A percentile compares a stretch with the other conserved stretches of the same genome.
These are phyloP conservation scores for Drosophila insularis DNA, from an alignment of 1,140 invertebrate species.

Conservation along the genomic window DNA sequence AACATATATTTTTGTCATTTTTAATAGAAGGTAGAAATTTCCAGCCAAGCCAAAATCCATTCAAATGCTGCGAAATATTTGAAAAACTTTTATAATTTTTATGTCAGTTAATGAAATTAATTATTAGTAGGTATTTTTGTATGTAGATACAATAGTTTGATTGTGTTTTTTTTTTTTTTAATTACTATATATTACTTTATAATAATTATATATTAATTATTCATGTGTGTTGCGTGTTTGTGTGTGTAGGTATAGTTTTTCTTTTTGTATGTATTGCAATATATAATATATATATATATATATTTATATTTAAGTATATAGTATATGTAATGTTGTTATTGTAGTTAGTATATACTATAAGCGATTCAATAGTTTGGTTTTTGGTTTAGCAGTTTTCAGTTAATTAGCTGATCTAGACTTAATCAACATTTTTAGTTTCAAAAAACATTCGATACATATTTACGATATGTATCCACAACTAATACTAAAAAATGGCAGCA, in stretches of 20 bases:
- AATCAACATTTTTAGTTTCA: slow-evolving; percentile 12
- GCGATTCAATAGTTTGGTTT: slow-evolving; percentile 8
- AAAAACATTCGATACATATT: background rate
- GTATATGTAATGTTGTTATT: background rate
- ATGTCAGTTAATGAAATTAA: slow-evolving; percentile 37
- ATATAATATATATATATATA: background rate
- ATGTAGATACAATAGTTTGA: slow-evolving; percentile 34
- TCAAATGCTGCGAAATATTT: background rate
- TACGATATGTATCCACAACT: slow-evolving; percentile 7
- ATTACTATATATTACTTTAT: slow-evolving; percentile 3
- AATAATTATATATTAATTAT: slow-evolving; percentile 3
- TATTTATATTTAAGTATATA: too few relatives aligned
- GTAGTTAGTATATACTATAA: slow-evolving; percentile 7
- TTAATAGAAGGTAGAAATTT: too few relatives aligned
- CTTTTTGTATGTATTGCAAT: background rate
- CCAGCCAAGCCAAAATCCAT: too few relatives aligned
- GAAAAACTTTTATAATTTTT: slow-evolving; percentile 6
- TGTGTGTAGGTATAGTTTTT: background rate
- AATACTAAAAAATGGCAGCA: slow-evolving; percentile 16
- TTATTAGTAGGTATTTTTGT: slow-evolving; percentile 26
- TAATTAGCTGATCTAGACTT: slow-evolving; percentile 13
- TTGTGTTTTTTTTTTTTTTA: background rate
- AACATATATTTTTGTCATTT: too few relatives aligned
- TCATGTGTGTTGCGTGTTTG: background rate
- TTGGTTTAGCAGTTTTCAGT: background rate